Base-by-base conservation (phyloP, 2,888 invertebrate genomes). In the Acrobasis suavella region DNA sequence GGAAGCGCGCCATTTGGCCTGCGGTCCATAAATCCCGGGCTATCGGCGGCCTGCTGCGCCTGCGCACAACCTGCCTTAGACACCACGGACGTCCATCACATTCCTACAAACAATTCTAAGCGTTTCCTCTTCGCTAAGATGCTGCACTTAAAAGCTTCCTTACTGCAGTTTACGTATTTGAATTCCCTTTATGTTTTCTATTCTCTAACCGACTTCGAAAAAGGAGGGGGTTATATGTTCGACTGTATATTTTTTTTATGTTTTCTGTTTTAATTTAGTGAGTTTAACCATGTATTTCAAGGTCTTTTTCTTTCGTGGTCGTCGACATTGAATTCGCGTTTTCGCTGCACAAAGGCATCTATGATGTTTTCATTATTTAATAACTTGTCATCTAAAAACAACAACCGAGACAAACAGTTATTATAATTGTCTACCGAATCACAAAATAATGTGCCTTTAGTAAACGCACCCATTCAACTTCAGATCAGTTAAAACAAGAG, bases 21-120 rank as follows among this genome's bases (percentile, higher is more conserved):
- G 17, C 42, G 17, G n/a, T 67, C 64, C 66, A 68, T 66, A 67
- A 63, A 54, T 63, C 46, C 60, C 56, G 56, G 16, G 42, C 14
- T 6, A 46, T 56, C 42, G 56, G 14, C 17, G 42, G 42, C 17
- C 7, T 14, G 42, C 42, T 12, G 42, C 42, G 46, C 46, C 46
- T 7, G 46, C 46, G 46, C 46, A 12, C 5, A 2, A 32, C 8
- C 7, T 32, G 32, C 32, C 32, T 32, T 32, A 32, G 42, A 42
- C 42, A n/a, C 46, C 14, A 12, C n/a, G 46, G 12, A 6, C 46
- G 6, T 46, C 46, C 46, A n/a, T 32, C 32, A 46, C 46, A 46
- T 46, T 46, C 46, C 46, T 46, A 46, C 14, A n/a, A 46, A 46
- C 14, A 46, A 46, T 46, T 46, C 46, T 46, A 46, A 46, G 10